Evolutionary conservation across 2,888 invertebrate species (phyloP).

Genomic region (Spilarctia lutea): DNA sequence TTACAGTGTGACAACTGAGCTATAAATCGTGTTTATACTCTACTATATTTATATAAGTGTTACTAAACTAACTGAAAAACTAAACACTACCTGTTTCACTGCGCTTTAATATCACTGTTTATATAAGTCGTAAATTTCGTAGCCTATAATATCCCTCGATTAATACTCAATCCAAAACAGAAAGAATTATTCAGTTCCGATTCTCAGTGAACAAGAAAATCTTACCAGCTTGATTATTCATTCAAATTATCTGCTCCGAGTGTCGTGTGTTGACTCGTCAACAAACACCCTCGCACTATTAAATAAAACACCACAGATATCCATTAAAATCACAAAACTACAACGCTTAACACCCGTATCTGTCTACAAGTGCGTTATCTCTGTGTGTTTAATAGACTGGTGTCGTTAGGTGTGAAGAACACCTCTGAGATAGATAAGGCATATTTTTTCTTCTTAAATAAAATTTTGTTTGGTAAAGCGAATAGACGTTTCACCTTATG

Average conservation of each 20-base stretch:
- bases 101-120: too few relatives aligned
- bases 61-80: too few relatives aligned
- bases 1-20: too few relatives aligned
- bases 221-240: not conserved
- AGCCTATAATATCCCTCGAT: too few relatives aligned
- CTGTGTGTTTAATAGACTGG: not conserved
- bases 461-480: not conserved
- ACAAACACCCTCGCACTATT: not conserved
- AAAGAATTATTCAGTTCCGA: not conserved
- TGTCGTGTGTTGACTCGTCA: not conserved
- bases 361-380: slow-evolving; percentile 6
- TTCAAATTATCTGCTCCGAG: not conserved
- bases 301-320: slow-evolving; percentile 4
- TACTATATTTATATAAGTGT: too few relatives aligned
- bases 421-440: not conserved
- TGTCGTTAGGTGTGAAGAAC: slow-evolving; percentile 10
- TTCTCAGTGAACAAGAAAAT: not conserved
- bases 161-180: too few relatives aligned
- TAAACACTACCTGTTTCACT: too few relatives aligned
- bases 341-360: slow-evolving; percentile 15
- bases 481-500: too few relatives aligned
- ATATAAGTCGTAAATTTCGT: too few relatives aligned
- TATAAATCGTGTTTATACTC: too few relatives aligned
- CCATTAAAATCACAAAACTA: slow-evolving; percentile 7
- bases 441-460: not conserved